Conservation (phyloP, 2,797 vertebrate genomes). For the Peromyscus eremicus region DNA sequence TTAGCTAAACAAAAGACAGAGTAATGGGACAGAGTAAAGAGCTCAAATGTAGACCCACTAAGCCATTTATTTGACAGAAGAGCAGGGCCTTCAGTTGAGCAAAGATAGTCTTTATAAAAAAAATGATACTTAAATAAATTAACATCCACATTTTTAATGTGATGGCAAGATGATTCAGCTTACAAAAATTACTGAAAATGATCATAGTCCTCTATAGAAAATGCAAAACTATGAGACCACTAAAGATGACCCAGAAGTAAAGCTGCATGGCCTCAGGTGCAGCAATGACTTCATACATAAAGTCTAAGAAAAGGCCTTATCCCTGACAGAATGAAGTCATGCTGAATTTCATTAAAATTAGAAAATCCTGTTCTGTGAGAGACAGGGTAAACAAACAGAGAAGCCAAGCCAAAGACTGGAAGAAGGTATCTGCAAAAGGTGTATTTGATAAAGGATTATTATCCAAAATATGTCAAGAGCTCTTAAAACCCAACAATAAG, state of each 20-base stretch:
- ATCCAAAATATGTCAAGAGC: background rate
- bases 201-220: background rate
- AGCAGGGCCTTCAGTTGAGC: background rate
- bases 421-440: background rate
- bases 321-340: background rate
- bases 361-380: background rate
- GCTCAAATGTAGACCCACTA: background rate
- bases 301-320: background rate
- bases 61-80: background rate
- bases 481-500: background rate
- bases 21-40: background rate
- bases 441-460: background rate
- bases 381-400: background rate
- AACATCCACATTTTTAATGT: background rate
- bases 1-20: background rate
- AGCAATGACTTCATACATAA: background rate
- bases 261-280: no score
- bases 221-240: no score
- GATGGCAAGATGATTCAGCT: background rate
- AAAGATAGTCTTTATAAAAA: background rate
- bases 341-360: background rate
- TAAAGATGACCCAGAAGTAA: background rate
- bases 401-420: background rate
- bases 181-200: background rate
- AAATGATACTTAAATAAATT: background rate